Conservation (phyloP, 64 coral and sea anemone species). For the Dendrophyllia cribrosa region DNA sequence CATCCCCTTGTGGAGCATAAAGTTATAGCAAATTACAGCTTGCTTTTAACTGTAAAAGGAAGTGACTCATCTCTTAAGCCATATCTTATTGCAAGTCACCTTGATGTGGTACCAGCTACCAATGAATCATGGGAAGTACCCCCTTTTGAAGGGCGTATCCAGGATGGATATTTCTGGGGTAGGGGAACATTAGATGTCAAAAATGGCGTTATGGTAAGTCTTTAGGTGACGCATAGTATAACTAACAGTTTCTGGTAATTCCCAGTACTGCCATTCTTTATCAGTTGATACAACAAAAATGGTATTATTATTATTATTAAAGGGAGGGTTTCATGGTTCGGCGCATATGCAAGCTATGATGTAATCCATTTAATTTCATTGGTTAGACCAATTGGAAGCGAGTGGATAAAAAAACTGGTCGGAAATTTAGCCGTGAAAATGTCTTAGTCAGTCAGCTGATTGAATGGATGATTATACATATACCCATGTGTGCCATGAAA, state of each 20-base stretch:
- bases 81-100: constrained; percentile 85
- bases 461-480: too few species aligned
- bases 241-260: neutral
- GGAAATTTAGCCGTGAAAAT: too few species aligned
- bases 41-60: constrained; percentile 75
- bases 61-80: constrained; percentile 72
- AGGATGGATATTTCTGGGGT: constrained; percentile 93
- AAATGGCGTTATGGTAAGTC: constrained; percentile 94
- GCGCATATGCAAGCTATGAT: too few species aligned
- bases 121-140: constrained; percentile 94
- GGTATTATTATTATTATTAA: too few species aligned
- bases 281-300: too few species aligned
- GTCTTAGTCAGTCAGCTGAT: too few species aligned
- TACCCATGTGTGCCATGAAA: too few species aligned
- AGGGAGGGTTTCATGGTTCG: too few species aligned
- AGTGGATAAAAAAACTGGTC: too few species aligned
- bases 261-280: too few species aligned
- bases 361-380: too few species aligned
- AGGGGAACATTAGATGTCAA: constrained; percentile 93
- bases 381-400: too few species aligned
- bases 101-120: constrained; percentile 97
- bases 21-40: constrained; percentile 83
- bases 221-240: neutral
- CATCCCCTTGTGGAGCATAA: constrained; percentile 75
- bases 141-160: constrained; percentile 85